phyloP scores from a whole-genome alignment of 2,888 invertebrate genomes.

The Cantharis rufa region DNA sequence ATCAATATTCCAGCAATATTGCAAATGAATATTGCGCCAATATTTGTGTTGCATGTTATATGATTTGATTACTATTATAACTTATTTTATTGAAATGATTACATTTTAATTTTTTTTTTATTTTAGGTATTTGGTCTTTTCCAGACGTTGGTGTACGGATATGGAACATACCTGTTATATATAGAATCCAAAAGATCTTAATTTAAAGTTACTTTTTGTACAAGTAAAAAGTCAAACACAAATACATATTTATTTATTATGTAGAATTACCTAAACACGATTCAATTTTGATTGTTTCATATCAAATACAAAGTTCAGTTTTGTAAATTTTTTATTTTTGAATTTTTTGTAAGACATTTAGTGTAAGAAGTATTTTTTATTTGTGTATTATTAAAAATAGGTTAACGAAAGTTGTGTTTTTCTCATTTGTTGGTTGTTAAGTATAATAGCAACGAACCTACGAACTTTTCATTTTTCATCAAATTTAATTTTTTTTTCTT shows the following conservation, averaged over 20 bases:
- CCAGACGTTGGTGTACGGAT: slow-evolving; percentile 79
- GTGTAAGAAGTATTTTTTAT: neutral
- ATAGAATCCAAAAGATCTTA: slow-evolving; percentile 68
- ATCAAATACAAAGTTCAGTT: neutral
- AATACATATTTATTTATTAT: slow-evolving; percentile 22
- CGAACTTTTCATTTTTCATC: neutral
- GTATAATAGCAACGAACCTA: neutral
- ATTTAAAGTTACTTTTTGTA: slow-evolving; percentile 11
- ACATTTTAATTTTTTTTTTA: neutral
- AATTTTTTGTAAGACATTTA: neutral
- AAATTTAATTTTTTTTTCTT: neutral
- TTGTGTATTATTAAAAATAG: neutral
- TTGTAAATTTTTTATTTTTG: neutral
- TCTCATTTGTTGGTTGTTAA: neutral
- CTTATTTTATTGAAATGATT: neutral
- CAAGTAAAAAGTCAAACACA: slow-evolving; percentile 25
- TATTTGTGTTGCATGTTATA: too few relatives aligned
- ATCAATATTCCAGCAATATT: too few relatives aligned
- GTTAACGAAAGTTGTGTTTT: neutral
- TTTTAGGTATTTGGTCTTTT: slow-evolving; percentile 78
- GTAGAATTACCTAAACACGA: slow-evolving; percentile 22
- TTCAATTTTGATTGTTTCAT: neutral
- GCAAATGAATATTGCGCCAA: too few relatives aligned
- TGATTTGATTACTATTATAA: too few relatives aligned
- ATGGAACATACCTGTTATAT: slow-evolving; percentile 75